Percentiles rank a stretch among this genome's conserved stretches.
phyloP scores from a whole-genome alignment of 2,888 invertebrate species.

The Coleophora flavipennella region DNA sequence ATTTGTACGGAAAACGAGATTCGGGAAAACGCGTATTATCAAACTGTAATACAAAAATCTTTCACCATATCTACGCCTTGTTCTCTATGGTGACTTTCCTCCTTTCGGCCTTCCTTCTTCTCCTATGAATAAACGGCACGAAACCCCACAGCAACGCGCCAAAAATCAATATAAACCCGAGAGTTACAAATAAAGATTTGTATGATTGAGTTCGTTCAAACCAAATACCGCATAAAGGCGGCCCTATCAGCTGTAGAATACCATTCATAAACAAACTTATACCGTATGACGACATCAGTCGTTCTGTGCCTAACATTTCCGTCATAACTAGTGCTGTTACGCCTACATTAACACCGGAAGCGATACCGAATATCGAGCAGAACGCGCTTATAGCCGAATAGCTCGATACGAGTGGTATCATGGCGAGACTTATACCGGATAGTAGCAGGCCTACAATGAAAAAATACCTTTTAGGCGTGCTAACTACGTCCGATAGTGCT shows the following conservation, averaged over 20 bases:
- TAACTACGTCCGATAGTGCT: conserved; percentile 82
- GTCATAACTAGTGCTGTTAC: conserved; percentile 91
- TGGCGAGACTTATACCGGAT: conserved; percentile 81
- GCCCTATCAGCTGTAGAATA: conserved; percentile 84
- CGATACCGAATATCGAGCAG: conserved; percentile 84
- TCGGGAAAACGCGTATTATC: too few relatives aligned
- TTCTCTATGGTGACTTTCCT: conserved; percentile 15
- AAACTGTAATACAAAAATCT: too few relatives aligned
- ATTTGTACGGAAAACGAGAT: too few relatives aligned
- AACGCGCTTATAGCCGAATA: conserved; percentile 78
- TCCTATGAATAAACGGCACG: conserved; percentile 78
- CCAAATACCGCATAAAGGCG: conserved; percentile 86
- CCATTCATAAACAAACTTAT: conserved; percentile 90
- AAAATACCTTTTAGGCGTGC: conserved; percentile 86
- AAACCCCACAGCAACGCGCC: conserved; percentile 84
- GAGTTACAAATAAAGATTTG: conserved; percentile 79
- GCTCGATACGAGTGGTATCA: conserved; percentile 78
- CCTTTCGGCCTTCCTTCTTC: conserved; percentile 30
- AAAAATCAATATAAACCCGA: conserved; percentile 80
- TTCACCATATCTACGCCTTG: conserved; percentile 30
- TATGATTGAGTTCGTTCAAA: conserved; percentile 76
- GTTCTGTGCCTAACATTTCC: conserved; percentile 87
- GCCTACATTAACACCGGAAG: conserved; percentile 89
- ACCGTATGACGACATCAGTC: conserved; percentile 89
- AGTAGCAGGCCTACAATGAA: conserved; percentile 84